A percentile compares a stretch with the other conserved stretches of the same genome.
Conservation (phyloP, 2,797 vertebrate species). For the Myotis daubentonii region DNA sequence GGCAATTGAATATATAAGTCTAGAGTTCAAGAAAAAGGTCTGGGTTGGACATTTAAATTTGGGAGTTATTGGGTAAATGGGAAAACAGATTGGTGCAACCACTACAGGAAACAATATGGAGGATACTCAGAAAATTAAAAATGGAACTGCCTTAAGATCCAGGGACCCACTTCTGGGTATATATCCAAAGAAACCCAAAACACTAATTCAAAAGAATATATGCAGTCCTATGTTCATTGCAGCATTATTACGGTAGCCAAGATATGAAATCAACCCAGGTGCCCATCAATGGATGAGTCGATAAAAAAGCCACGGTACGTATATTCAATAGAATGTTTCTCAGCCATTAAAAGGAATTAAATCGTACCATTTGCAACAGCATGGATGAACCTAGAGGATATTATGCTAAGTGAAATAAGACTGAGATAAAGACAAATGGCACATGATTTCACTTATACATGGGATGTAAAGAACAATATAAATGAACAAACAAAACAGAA, state of each 20-base stretch:
- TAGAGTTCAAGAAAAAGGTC: neutral
- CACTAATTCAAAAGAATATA: neutral
- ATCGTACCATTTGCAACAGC: neutral
- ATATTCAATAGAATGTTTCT: neutral
- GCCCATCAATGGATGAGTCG: neutral
- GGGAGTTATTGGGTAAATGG: neutral
- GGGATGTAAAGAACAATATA: neutral
- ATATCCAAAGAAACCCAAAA: neutral
- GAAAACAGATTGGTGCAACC: neutral
- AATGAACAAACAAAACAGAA: neutral
- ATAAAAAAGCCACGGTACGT: neutral
- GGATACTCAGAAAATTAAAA: neutral
- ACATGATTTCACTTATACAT: neutral
- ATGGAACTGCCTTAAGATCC: neutral
- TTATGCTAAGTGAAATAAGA: neutral
- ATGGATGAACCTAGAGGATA: neutral
- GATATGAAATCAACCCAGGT: neutral
- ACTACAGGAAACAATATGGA: neutral
- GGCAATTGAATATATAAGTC: neutral
- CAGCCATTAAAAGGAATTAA: neutral
- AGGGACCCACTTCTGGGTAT: neutral
- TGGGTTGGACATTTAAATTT: neutral
- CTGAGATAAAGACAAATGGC: neutral
- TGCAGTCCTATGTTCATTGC: neutral
- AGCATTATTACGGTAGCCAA: neutral